These are phyloP conservation scores for Platichthys flesus DNA, from an alignment of 2,113 vertebrate species.

Conservation along the genomic window DNA sequence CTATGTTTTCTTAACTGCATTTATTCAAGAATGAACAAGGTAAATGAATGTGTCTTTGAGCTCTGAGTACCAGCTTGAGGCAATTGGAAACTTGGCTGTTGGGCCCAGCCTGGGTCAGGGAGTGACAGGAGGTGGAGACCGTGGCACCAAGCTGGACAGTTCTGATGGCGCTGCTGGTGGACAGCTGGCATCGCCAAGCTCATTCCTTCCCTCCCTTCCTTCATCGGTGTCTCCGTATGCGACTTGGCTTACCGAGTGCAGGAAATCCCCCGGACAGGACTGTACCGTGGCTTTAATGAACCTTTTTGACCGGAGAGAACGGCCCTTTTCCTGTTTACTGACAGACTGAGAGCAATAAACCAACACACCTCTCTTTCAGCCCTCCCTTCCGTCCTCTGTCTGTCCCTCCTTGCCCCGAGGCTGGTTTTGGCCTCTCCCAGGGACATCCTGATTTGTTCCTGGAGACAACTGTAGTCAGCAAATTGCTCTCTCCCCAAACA, in stretches of 20 bases:
- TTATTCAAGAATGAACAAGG: constrained; percentile 14
- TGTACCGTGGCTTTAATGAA: constrained; percentile 52
- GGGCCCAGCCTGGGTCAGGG: constrained; percentile 17
- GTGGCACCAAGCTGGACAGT: constrained; percentile 32
- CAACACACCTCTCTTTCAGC: constrained; percentile 50
- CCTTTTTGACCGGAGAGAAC: constrained; percentile 42
- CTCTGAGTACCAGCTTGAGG: constrained; percentile 31
- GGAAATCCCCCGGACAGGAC: constrained; percentile 67
- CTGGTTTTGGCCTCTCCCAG: constrained; percentile 40
- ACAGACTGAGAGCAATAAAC: constrained; percentile 28
- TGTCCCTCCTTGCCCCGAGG: constrained; percentile 39
- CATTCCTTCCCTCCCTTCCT: constrained; percentile 4
- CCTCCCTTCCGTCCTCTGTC: constrained; percentile 36
- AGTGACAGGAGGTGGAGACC: constrained; percentile 44
- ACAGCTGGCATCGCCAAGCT: constrained; percentile 31
- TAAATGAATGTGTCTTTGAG: constrained; percentile 42
- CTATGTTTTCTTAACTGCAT: constrained; percentile 37
- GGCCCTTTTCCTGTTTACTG: constrained; percentile 71
- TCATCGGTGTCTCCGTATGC: constrained; percentile 27
- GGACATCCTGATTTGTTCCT: constrained; percentile 57
- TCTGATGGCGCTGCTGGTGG: constrained; percentile 30
- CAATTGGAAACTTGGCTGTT: constrained; percentile 60
- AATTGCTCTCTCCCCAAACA: constrained; percentile 20
- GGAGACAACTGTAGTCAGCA: constrained; percentile 29
- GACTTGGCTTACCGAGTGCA: constrained; percentile 40